phyloP scores from a whole-genome alignment of 64 coral and sea anemone species.

The Pocillopora damicornis region DNA sequence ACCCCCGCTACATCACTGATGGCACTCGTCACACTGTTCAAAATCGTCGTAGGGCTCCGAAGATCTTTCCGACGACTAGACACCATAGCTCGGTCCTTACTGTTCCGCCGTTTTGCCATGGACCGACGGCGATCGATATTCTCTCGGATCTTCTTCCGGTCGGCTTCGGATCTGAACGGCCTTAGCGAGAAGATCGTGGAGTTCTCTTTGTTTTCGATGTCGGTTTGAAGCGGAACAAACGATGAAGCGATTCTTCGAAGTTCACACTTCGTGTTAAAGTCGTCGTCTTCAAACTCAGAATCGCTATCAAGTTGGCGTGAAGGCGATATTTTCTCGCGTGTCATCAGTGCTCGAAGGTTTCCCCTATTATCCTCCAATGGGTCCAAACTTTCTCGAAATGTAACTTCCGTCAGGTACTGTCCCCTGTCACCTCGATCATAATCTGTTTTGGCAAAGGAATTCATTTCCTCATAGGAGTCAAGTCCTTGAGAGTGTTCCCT shows the following conservation, averaged over 20 bases:
- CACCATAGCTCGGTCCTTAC: conserved; percentile 72
- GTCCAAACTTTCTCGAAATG: neutral
- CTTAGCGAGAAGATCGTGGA: conserved; percentile 56
- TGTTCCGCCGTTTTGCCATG: conserved; percentile 74
- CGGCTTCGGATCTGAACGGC: conserved; percentile 59
- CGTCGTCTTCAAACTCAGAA: conserved; percentile 50
- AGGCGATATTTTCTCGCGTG: neutral
- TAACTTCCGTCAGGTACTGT: neutral
- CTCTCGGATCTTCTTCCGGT: conserved; percentile 80
- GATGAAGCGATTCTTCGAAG: conserved; percentile 40
- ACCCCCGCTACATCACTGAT: conserved; percentile 75
- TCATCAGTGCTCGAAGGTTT: neutral
- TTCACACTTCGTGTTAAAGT: conserved; percentile 31
- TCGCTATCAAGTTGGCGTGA: conserved; percentile 3
- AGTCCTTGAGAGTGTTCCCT: neutral
- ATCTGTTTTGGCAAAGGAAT: conserved; percentile 20
- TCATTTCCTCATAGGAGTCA: conserved; percentile 9
- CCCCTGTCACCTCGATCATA: conserved; percentile 5
- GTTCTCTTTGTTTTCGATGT: conserved; percentile 72
- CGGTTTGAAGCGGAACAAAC: conserved; percentile 28
- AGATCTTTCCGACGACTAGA: conserved; percentile 65
- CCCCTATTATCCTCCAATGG: neutral
- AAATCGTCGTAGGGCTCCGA: conserved; percentile 74
- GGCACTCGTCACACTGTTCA: conserved; percentile 69
- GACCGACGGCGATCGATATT: conserved; percentile 75